Base-by-base conservation (phyloP, 2,113 vertebrate genomes). In the Tyrannus savana region DNA sequence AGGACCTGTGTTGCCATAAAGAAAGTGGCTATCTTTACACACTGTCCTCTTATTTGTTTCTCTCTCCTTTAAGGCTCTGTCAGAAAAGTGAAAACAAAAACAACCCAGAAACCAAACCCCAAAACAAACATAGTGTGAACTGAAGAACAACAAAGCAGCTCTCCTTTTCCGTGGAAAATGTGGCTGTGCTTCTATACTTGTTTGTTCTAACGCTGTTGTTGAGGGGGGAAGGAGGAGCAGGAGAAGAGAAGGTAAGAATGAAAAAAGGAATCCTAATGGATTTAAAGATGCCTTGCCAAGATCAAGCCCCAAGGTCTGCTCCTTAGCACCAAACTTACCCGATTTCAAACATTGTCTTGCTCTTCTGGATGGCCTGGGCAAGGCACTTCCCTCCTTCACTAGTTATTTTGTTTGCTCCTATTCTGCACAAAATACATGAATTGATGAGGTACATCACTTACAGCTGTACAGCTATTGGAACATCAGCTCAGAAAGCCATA, bases 381-480 rank as follows among this genome's bases (percentile, higher is more conserved):
- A 99, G 97, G 89, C 95, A 97, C 72, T 95, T 98, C 19, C 98
- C 99, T 73, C 99, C 99, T 81, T 98, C 98, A 0, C 97, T 96
- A 0, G 99, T 99, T 94, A 99, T 99, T 80, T 98, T 98, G 98
- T 99, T 99, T 91, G 98, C 98, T 63, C 99, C 99, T 62, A 99
- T 95, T 97, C 99, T 99, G 91, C 59, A 91, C 33, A 96, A 80
- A 96, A 95, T 6, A 69, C 11, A 60, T 9, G 35, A 84, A 81
- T 17, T 75, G 49, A 62, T 76, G 72, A 85, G 44, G 52, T 59
- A 50, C 24, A 68, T 72, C 71, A 59, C 23, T 89, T 69, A 69
- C 8, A 93, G 7, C 46, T 41, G 17, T 28, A 73, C 58, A 78
- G 67, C 41, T 87, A 33, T 53, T 42, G 83, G 28, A 93, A 44